These are phyloP conservation scores for Sturnus vulgaris DNA, from an alignment of 2,113 vertebrate species.

Conservation along the genomic window DNA sequence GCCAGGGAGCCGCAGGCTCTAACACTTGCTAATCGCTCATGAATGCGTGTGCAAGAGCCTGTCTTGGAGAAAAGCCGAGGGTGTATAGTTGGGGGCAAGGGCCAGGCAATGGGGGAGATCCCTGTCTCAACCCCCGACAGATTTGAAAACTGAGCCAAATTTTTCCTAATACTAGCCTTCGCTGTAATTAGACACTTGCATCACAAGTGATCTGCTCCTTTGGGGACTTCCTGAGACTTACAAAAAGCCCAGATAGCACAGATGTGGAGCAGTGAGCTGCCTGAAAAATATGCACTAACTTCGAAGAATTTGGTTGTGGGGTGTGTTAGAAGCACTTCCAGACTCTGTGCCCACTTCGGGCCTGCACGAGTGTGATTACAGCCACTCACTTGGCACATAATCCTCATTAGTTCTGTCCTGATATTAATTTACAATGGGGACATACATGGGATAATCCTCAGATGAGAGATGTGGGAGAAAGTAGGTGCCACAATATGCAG, in stretches of 20 bases:
- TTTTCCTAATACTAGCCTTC: neutral
- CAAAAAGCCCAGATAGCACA: neutral
- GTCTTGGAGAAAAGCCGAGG: neutral
- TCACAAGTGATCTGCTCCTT: neutral
- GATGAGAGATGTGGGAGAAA: neutral
- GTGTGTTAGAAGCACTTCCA: neutral
- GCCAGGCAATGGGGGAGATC: neutral
- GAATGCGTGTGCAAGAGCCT: slow-evolving; percentile 1
- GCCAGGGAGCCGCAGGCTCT: slow-evolving; percentile 20
- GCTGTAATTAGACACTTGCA: neutral
- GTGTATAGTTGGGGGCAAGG: neutral
- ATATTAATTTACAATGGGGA: neutral
- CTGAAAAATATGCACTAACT: neutral
- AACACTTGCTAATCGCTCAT: slow-evolving; percentile 44
- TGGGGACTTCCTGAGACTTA: neutral
- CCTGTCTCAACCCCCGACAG: neutral
- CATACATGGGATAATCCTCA: neutral
- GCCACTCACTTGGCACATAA: neutral
- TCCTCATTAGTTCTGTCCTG: neutral
- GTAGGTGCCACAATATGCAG: neutral
- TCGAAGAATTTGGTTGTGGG: neutral
- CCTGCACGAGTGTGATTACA: neutral
- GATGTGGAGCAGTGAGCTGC: neutral
- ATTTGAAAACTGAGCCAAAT: neutral
- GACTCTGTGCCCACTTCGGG: neutral